Base-by-base conservation (phyloP, 2,888 invertebrate species). In the Oscheius sp. region DNA sequence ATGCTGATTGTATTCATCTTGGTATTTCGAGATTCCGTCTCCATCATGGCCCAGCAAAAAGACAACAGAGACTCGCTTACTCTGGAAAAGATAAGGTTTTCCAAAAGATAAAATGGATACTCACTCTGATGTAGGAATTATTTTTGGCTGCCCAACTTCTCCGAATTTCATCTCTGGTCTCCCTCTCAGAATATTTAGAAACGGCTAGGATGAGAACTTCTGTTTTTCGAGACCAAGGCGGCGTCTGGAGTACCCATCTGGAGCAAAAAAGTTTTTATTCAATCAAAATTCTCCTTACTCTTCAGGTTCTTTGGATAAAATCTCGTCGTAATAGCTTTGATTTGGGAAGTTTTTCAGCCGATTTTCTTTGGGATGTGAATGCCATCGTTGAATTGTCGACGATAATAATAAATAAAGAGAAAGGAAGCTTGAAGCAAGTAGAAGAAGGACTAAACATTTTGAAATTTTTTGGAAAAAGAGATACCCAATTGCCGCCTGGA, bases 261-360 rank as follows among this genome's bases (percentile, higher is more conserved):
- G 20, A 55, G 25, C 12, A 3, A 10, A 34, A 17, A 8, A 29
- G 12, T 5, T 29, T 31, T 0, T 34, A n/a, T 33, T 34, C 2
- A 34, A 15, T 2, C 12, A 53, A n/a, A n/a, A n/a, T n/a, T n/a
- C n/a, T n/a, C n/a, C n/a, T n/a, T n/a, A 55, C 55, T 33, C 33
- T n/a, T 55, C 33, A 17, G 55, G 34, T n/a, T n/a, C 10, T 34
- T 55, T 55, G 34, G 15, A 17, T 23, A 55, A 34, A 17, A 55
- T 55, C 10, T 55, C 33, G 34, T 55, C 55, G 55, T 55, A 55
- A 20, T 34, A 55, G 2, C 33, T 20, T 34, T 55, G 55, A 34
- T 55, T 55, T 1, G 55, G 55, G n/a, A n/a, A n/a, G n/a, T n/a
- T n/a, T n/a, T n/a, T n/a, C n/a, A n/a, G n/a, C n/a, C n/a, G n/a